A percentile compares a stretch with the other conserved stretches of the same genome.
These are phyloP conservation scores for Blera fallax DNA, from an alignment of 2,888 invertebrate genomes.

Conservation along the genomic window DNA sequence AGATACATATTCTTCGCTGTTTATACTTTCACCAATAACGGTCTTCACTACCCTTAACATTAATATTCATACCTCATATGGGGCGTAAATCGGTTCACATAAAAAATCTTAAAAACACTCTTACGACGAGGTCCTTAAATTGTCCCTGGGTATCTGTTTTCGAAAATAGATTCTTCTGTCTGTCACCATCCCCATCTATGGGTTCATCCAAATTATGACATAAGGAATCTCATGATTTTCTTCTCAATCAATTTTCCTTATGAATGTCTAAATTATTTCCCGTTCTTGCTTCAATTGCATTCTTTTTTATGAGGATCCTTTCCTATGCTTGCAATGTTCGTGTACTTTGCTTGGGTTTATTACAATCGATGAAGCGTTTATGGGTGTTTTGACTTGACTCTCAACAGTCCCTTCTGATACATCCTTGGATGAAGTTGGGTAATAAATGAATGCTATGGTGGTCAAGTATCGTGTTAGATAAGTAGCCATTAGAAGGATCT, in stretches of 20 bases:
- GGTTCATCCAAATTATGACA: conserved; percentile 41
- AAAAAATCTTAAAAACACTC: neutral
- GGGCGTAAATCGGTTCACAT: conserved; percentile 26
- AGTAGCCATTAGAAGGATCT: conserved; percentile 53
- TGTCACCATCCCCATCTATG: neutral
- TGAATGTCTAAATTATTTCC: conserved; percentile 48
- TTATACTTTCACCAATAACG: neutral
- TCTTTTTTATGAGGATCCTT: conserved; percentile 17
- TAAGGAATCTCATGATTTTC: conserved; percentile 16
- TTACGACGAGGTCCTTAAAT: neutral
- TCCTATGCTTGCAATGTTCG: neutral
- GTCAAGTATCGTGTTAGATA: conserved; percentile 54
- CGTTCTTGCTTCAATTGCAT: conserved; percentile 45
- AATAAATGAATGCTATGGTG: conserved; percentile 32
- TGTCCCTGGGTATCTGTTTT: conserved; percentile 19
- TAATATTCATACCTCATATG: conserved; percentile 33
- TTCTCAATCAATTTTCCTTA: conserved; percentile 13
- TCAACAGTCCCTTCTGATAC: neutral
- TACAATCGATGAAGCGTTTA: conserved; percentile 61
- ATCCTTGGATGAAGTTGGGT: neutral
- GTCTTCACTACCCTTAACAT: neutral
- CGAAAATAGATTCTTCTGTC: neutral
- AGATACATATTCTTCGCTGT: neutral
- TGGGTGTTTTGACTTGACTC: conserved; percentile 53
- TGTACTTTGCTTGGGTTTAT: conserved; percentile 33